These are phyloP conservation scores for Hassar affinis DNA, from an alignment of 2,113 vertebrate species.

Conservation along the genomic window DNA sequence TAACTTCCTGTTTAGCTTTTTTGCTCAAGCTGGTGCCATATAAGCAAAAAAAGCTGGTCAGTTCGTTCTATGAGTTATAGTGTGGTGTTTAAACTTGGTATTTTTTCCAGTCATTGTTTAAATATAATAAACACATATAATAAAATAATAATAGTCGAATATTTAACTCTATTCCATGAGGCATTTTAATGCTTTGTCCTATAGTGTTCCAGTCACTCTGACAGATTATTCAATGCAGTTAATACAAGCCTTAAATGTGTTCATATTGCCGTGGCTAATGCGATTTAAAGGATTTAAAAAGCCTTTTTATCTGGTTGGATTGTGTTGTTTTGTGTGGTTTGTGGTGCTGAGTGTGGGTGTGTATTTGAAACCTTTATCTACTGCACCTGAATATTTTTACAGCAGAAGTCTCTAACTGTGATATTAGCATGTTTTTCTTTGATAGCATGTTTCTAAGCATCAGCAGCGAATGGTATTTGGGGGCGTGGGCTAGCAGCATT, in stretches of 20 bases:
- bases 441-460: background rate
- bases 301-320: background rate
- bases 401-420: background rate
- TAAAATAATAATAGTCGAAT: too few species aligned
- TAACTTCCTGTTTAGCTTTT: slow-evolving; percentile 14
- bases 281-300: slow-evolving; percentile 6
- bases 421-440: background rate
- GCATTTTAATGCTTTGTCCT: background rate
- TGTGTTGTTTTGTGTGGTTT: background rate
- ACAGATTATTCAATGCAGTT: slow-evolving; percentile 23
- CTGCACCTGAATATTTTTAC: background rate
- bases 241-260: slow-evolving; percentile 36
- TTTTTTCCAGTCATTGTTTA: background rate
- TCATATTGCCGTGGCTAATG: slow-evolving; percentile 12
- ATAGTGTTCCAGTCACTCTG: slow-evolving; percentile 1
- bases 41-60: slow-evolving; percentile 2
- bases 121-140: background rate
- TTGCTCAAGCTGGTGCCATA: background rate
- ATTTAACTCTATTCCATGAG: background rate
- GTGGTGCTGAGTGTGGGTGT: background rate
- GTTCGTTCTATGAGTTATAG: background rate
- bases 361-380: background rate
- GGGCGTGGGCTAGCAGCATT: background rate
- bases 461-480: background rate
- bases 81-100: too few species aligned